phyloP scores from a whole-genome alignment of 2,797 vertebrate genomes.

The Tiaroga cobitis region DNA sequence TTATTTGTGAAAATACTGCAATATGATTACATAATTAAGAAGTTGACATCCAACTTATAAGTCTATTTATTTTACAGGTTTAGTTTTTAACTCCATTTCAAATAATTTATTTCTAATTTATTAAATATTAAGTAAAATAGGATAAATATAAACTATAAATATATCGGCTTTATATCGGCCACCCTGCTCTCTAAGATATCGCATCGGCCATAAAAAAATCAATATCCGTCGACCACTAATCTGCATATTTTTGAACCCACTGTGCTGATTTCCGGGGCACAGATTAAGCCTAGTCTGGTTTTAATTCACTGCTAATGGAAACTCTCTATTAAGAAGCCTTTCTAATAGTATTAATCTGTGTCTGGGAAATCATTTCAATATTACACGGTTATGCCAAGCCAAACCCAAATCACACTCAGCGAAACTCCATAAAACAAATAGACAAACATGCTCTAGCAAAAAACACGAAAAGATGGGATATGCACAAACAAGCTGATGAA shows the following conservation, averaged over 20 bases:
- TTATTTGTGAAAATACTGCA: not conserved
- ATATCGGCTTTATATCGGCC: not conserved
- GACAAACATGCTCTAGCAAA: conserved; percentile 34
- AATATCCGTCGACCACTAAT: not conserved
- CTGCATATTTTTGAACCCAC: not conserved
- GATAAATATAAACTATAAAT: not conserved
- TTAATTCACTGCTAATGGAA: conserved; percentile 7
- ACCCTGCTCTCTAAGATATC: not conserved
- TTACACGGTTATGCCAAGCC: not conserved
- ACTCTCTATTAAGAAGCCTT: conserved; percentile 2
- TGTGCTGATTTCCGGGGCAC: conserved; percentile 10
- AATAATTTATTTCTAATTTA: not conserved
- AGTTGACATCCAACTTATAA: no score
- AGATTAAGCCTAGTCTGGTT: not conserved
- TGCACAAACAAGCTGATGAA: conserved; percentile 28
- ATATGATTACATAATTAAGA: no score
- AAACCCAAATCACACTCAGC: conserved; percentile 33
- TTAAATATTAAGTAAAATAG: not conserved
- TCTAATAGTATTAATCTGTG: conserved; percentile 10
- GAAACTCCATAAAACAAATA: conserved; percentile 10
- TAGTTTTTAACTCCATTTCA: not conserved
- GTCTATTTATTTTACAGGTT: no score
- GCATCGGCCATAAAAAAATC: not conserved
- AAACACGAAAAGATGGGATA: conserved; percentile 31
- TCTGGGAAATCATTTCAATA: conserved; percentile 3